These are phyloP conservation scores for Ctenodactylus gundi DNA, from an alignment of 2,113 vertebrate species.

Conservation along the genomic window DNA sequence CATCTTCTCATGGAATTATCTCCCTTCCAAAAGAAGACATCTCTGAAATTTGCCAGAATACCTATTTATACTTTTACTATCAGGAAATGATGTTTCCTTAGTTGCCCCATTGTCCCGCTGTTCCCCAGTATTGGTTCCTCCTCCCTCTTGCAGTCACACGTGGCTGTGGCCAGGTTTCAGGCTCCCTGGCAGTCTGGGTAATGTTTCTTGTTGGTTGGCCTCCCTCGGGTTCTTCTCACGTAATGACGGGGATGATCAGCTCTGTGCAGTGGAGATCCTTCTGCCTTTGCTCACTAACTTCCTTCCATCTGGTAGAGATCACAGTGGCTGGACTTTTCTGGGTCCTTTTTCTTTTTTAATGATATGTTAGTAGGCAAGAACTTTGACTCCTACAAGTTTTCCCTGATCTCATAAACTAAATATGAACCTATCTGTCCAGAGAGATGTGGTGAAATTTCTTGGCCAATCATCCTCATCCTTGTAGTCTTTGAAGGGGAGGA, in stretches of 20 bases:
- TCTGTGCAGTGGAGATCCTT: not conserved
- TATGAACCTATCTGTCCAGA: not conserved
- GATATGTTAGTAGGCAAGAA: not conserved
- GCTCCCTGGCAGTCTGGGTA: not conserved
- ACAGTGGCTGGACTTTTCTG: not conserved
- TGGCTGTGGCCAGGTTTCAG: not conserved
- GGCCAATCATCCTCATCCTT: not conserved
- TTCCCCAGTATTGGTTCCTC: not conserved
- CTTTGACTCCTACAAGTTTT: not conserved
- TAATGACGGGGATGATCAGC: not conserved
- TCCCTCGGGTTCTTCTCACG: no score
- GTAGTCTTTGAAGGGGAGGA: not conserved
- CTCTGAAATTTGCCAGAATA: not conserved
- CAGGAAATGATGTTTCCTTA: not conserved
- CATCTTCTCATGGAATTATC: not conserved
- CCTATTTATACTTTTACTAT: not conserved
- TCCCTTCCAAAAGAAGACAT: no score
- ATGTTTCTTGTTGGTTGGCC: not conserved
- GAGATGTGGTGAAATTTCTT: not conserved
- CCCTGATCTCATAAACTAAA: not conserved
- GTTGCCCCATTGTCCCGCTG: not conserved
- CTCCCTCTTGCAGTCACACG: not conserved
- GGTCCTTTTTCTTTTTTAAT: not conserved
- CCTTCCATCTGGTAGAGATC: not conserved
- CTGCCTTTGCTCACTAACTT: not conserved